Evolutionary conservation across 2,888 invertebrate genomes (phyloP).

Genomic region (Coremacera marginata): DNA sequence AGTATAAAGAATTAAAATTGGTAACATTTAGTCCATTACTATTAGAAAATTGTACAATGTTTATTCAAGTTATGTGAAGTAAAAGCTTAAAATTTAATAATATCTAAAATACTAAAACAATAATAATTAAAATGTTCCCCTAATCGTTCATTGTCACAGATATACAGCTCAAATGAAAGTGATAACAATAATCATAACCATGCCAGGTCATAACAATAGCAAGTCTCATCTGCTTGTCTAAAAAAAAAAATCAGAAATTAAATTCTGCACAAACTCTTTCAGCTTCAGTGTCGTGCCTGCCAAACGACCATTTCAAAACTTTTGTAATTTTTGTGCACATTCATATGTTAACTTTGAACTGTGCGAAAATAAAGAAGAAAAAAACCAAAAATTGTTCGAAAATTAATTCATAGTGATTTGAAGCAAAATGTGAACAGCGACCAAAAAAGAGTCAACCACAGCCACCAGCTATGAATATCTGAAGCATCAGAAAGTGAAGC

Average conservation of each 20-base stretch:
- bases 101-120: too few relatives aligned
- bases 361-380: neutral
- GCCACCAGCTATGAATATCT: slow-evolving; percentile 11
- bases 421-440: neutral
- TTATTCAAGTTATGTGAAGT: too few relatives aligned
- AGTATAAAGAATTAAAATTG: too few relatives aligned
- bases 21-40: too few relatives aligned
- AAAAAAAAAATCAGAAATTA: neutral
- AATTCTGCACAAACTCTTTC: neutral
- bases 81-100: too few relatives aligned
- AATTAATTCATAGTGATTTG: slow-evolving; percentile 25
- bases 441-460: neutral
- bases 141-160: too few relatives aligned
- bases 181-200: neutral
- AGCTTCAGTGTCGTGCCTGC: neutral
- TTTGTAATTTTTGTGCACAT: slow-evolving; percentile 37
- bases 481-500: slow-evolving; percentile 13
- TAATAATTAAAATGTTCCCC: too few relatives aligned
- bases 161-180: neutral
- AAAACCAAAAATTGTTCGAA: neutral
- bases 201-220: neutral
- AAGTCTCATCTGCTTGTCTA: neutral
- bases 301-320: slow-evolving; percentile 5
- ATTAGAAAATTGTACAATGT: too few relatives aligned
- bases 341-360: slow-evolving; percentile 34